Evolutionary conservation across 92 coral and sea anemone genomes (phyloP), one percentile per base, ranked within the genome.

Genomic region (Galaxea fascicularis): DNA sequence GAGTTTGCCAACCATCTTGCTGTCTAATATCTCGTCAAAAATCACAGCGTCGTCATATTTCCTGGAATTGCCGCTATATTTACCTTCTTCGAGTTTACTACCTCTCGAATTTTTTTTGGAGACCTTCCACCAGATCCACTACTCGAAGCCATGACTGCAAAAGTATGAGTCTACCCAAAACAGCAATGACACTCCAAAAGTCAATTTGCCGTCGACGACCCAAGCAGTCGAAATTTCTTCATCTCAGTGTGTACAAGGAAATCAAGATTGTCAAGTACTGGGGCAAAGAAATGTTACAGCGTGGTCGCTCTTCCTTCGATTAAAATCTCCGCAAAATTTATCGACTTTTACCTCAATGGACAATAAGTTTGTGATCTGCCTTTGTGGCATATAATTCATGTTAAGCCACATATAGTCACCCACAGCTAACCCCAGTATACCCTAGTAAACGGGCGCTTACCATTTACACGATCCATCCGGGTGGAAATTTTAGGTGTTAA

Each of bases 71-170:
- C n/a, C n/a, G n/a, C n/a, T n/a, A n/a, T n/a, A 53, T 82, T 52
- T 83, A 83, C 82, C 82, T 83, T 74, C 47, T 26, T 74, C 0
- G 87, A 65, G 65, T 88, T 82, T 24, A 91, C 78, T 54, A 91
- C 77, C 24, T 85, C 81, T 35, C 91, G 92, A 10, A 93, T 89
- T 64, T 93, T 94, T 65, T 82, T 89, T n/a, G 98, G 93, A 30
- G 98, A 93, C 66, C 90, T 92, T 57, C 95, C 93, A 49, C 93
- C 92, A 41, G 89, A 87, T 73, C 92, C 92, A 78, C 93, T 71
- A 84, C 91, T 92, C 21, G 93, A 87, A 59, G 95, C 86, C 95
- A 92, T 92, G 12, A 25, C 4, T 14, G 18, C 57, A 30, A 59
- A 25, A 53, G 10, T 28, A 2, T 6, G 17, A 47, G 65, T 39